A percentile compares a stretch with the other conserved stretches of the same genome.
These are phyloP conservation scores for Spinus pinus DNA, from an alignment of 2,797 vertebrate genomes.

Conservation along the genomic window DNA sequence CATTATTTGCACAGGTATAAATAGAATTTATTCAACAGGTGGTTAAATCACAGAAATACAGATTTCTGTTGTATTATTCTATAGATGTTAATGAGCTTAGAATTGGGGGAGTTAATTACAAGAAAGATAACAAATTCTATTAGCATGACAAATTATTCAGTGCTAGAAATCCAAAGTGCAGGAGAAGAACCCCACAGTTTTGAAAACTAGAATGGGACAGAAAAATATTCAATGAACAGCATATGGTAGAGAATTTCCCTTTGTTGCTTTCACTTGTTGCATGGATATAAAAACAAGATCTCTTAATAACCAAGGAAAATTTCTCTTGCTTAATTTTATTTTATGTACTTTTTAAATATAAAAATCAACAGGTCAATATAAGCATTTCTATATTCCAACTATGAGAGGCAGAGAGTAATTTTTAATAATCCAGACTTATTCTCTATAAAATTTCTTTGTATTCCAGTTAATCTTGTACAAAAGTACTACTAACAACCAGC, in stretches of 20 bases:
- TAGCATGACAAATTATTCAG: background rate
- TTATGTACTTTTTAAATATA: background rate
- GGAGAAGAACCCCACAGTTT: background rate
- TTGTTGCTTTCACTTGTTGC: background rate
- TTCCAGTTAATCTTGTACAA: background rate
- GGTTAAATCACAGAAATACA: background rate
- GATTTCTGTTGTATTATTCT: background rate
- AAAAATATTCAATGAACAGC: background rate
- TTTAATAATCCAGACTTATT: background rate
- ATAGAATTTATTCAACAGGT: background rate
- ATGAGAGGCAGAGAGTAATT: background rate
- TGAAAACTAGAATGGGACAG: background rate
- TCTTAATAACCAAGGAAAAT: background rate
- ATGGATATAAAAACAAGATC: background rate
- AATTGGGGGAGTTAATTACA: background rate
- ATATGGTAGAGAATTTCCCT: accelerated
- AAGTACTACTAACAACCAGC: background rate
- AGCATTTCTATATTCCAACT: background rate
- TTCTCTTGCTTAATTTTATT: background rate
- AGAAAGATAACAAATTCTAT: background rate
- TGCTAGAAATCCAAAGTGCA: background rate
- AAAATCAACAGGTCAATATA: background rate
- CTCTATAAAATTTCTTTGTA: background rate
- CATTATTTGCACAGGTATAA: background rate
- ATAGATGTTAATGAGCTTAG: background rate